These are phyloP conservation scores for Myathropa florea DNA, from an alignment of 2,888 invertebrate genomes.

Conservation along the genomic window DNA sequence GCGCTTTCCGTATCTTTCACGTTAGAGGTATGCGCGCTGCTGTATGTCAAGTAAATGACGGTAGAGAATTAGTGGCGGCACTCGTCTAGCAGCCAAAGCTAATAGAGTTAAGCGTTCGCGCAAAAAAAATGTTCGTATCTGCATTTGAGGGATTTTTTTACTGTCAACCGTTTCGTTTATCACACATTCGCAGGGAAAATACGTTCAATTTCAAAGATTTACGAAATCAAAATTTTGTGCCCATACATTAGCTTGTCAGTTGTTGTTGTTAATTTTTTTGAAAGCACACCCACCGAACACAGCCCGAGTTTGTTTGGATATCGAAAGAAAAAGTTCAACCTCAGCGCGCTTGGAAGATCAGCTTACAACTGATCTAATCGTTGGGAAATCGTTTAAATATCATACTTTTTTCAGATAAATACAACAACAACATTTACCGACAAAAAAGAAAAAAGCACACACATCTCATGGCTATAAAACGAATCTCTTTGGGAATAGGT, in stretches of 20 bases:
- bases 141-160: slow-evolving; percentile 49
- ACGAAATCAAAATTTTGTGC: background rate
- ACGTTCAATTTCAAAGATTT: background rate
- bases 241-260: background rate
- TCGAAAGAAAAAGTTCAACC: slow-evolving; percentile 31
- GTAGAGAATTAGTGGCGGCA: slow-evolving; percentile 45
- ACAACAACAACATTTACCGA: background rate
- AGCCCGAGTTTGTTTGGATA: background rate
- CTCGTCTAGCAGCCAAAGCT: slow-evolving; percentile 38
- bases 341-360: slow-evolving; percentile 42
- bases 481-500: slow-evolving; percentile 62
- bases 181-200: slow-evolving; percentile 17
- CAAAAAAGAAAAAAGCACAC: slow-evolving; percentile 26
- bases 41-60: slow-evolving; percentile 17
- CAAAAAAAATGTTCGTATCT: slow-evolving; percentile 30
- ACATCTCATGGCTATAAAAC: slow-evolving; percentile 25
- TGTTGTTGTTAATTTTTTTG: background rate
- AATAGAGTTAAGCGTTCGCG: slow-evolving; percentile 14
- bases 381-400: slow-evolving; percentile 61
- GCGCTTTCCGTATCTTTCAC: slow-evolving; percentile 45
- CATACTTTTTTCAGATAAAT: slow-evolving; percentile 26
- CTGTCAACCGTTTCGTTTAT: slow-evolving; percentile 49
- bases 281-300: background rate
- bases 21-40: slow-evolving; percentile 12
- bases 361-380: slow-evolving; percentile 60